Base-by-base conservation (phyloP, 2,797 vertebrate species). In the Argya squamiceps region DNA sequence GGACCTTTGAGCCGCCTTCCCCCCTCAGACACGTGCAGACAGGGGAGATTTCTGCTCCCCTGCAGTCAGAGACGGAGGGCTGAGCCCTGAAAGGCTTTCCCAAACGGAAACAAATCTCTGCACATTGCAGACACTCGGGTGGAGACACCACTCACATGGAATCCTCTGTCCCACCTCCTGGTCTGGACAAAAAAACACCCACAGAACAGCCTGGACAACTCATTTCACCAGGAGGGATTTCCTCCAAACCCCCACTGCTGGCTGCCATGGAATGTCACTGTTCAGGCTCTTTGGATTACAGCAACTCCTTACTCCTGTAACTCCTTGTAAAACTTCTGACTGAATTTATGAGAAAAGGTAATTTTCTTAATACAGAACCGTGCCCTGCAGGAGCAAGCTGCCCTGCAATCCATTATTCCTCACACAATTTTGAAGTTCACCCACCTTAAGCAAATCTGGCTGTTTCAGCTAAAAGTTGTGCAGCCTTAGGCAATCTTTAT, bases 381-480 rank as follows among this genome's bases (percentile, higher is more conserved):
- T 12, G 67, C 37, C 60, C 75, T 60, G 50, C 46, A 78, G 77
- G 69, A 76, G 16, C 41, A 27, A 53, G 9, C 64, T 84, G 58
- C 69, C 53, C 39, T 70, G 55, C 14, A 67, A 37, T 20, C 9
- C 3, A 3, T n/a, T 60, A 75, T 78, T 95, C 43, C 84, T 95
- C 50, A 30, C 27, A 29, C 67, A 75, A 92, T 86, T 95, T 82
- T 55, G 15, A 92, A 88, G 24, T 89, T 88, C 80, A 59, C 73
- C 62, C 37, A n/a, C 70, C 79, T 77, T 20, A n/a, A 79, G 65
- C 78, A 87, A 89, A 69, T 55, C 71, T 75, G 74, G 18, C 69
- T 89, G 74, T 70, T 94, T 93, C 91, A 92, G 63, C 69, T 67
- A 11, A 58, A 83, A 65, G 62, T 70, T 88, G 67, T 74, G 79